A percentile compares a stretch with the other conserved stretches of the same genome.
Conservation (phyloP, 2,888 invertebrate genomes). For the Nemoura dubitans region DNA sequence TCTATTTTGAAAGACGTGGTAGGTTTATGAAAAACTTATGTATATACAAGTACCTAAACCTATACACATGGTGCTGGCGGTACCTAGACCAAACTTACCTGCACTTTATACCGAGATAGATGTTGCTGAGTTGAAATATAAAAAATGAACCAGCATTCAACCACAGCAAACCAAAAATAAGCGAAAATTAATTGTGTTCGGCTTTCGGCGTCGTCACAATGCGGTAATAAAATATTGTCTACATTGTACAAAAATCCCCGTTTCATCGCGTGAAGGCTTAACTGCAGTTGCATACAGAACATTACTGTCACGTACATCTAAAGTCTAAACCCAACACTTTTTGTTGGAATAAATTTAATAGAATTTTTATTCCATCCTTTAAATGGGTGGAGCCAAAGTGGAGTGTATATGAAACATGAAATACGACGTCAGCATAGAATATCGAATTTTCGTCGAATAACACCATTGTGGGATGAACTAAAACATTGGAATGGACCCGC, state of each 20-base stretch:
- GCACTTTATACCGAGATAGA: too few relatives aligned
- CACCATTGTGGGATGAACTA: slow-evolving; percentile 34
- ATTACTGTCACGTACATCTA: background rate
- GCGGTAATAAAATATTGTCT: background rate
- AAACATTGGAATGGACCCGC: slow-evolving; percentile 22
- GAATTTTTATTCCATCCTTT: background rate
- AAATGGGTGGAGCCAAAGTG: slow-evolving; percentile 18
- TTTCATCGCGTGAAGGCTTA: background rate
- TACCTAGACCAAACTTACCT: too few relatives aligned
- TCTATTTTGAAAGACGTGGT: too few relatives aligned
- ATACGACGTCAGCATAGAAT: slow-evolving; percentile 29
- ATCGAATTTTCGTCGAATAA: slow-evolving; percentile 46
- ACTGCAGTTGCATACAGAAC: background rate
- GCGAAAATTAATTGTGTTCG: background rate
- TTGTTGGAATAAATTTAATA: slow-evolving; percentile 10
- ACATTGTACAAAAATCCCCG: slow-evolving; percentile 15
- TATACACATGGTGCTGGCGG: too few relatives aligned
- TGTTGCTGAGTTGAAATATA: too few relatives aligned
- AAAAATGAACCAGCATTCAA: too few relatives aligned
- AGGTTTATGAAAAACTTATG: too few relatives aligned
- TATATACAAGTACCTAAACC: too few relatives aligned
- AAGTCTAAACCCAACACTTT: background rate
- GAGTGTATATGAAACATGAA: slow-evolving; percentile 26
- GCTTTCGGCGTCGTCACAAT: background rate
- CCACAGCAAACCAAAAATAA: background rate